Conservation (phyloP, 30 jellyfish, hydroid and myxozoan species). For the Sanderia malayensis region DNA sequence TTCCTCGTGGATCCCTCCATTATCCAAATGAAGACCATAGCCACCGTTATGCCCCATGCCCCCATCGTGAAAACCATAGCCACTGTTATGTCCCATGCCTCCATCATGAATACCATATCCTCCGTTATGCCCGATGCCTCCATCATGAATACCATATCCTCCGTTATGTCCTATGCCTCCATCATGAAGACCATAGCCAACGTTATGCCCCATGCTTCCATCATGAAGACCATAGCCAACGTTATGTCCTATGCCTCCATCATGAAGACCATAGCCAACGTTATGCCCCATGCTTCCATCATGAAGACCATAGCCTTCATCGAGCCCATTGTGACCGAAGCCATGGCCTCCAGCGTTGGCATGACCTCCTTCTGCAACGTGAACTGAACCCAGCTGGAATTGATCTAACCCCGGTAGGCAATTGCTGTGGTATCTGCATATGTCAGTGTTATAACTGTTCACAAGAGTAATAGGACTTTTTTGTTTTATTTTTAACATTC, state of each 20-base stretch:
- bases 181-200: conserved; percentile 5
- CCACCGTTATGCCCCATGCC: neutral
- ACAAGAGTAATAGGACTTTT: neutral
- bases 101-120: neutral
- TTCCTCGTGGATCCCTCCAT: conserved; percentile 15
- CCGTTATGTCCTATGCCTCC: neutral
- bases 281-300: conserved; percentile 1
- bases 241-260: conserved; percentile 10
- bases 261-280: neutral
- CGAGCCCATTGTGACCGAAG: neutral
- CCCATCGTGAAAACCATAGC: conserved; percentile 8
- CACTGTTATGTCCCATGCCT: neutral
- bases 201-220: conserved; percentile 6
- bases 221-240: conserved; percentile 20
- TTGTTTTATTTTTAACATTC: neutral
- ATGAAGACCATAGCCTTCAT: conserved; percentile 4
- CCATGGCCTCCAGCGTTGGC: conserved; percentile 21
- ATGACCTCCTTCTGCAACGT: conserved; percentile 27
- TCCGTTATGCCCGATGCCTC: conserved; percentile 9
- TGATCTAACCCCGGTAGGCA: conserved; percentile 36
- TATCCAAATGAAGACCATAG: neutral
- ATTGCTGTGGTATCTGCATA: conserved; percentile 35
- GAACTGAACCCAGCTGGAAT: conserved; percentile 52
- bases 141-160: conserved; percentile 13
- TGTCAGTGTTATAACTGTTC: neutral